Conservation (phyloP, 1,140 invertebrate genomes). For the Drosophila suzukii region DNA sequence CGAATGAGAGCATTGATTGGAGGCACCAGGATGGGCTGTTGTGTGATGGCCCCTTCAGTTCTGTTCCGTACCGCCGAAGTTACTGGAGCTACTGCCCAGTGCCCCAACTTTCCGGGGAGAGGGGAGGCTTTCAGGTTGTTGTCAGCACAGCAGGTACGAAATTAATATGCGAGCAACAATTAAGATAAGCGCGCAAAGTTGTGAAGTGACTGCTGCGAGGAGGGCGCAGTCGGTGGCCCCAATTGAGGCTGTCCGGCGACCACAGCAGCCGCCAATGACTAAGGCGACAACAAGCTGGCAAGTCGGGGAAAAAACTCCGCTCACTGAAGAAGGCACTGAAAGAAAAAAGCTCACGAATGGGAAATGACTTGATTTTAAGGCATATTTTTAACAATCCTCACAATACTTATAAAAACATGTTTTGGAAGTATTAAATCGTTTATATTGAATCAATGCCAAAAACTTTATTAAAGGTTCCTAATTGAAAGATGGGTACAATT, state of each 20-base stretch:
- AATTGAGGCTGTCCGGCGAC: slow-evolving; percentile 26
- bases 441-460: too few relatives aligned
- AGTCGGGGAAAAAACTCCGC: slow-evolving; percentile 28
- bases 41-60: not conserved
- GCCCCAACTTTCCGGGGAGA: not conserved
- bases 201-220: slow-evolving; percentile 68
- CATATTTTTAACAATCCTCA: too few relatives aligned
- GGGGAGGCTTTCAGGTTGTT: slow-evolving; percentile 30
- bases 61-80: not conserved
- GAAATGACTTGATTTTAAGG: too few relatives aligned
- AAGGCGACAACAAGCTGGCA: slow-evolving; percentile 59
- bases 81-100: slow-evolving; percentile 10
- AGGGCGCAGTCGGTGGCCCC: slow-evolving; percentile 71
- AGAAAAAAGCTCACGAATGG: not conserved
- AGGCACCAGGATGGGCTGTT: slow-evolving; percentile 23
- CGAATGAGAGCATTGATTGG: slow-evolving; percentile 57
- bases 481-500: too few relatives aligned
- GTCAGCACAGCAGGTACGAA: slow-evolving; percentile 82
- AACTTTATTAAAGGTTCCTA: too few relatives aligned
- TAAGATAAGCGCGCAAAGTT: slow-evolving; percentile 83
- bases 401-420: too few relatives aligned
- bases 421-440: too few relatives aligned
- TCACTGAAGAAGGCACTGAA: slow-evolving; percentile 1
- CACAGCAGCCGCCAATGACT: slow-evolving; percentile 58
- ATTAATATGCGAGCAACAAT: slow-evolving; percentile 84